These are phyloP conservation scores for Mesoclemmys tuberculata DNA, from an alignment of 2,113 vertebrate genomes.

Conservation along the genomic window DNA sequence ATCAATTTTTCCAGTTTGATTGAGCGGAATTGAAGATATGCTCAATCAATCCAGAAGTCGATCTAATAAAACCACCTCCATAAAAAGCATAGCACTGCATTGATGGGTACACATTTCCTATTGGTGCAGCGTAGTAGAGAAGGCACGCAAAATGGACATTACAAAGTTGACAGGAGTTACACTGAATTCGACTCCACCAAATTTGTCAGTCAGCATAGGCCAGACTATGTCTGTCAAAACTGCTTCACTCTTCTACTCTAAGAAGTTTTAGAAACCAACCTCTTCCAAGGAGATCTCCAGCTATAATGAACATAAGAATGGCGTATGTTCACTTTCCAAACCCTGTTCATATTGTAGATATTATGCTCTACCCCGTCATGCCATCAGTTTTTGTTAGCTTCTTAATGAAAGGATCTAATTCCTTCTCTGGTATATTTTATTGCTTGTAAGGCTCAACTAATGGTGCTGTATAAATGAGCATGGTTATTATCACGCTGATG, in stretches of 20 bases:
- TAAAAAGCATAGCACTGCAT: too few species aligned
- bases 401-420: slow-evolving; percentile 42
- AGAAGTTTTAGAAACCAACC: not conserved
- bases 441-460: slow-evolving; percentile 29
- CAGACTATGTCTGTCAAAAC: not conserved
- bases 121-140: too few species aligned
- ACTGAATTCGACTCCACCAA: too few species aligned
- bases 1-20: too few species aligned
- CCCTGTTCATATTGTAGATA: not conserved
- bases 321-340: not conserved
- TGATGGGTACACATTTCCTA: too few species aligned
- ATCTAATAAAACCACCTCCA: too few species aligned
- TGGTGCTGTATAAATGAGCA: slow-evolving; percentile 26
- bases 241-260: not conserved
- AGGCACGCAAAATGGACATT: too few species aligned
- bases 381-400: slow-evolving; percentile 29
- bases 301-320: not conserved
- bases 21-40: too few species aligned
- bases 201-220: too few species aligned
- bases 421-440: not conserved
- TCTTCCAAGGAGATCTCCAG: not conserved
- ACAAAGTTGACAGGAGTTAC: too few species aligned
- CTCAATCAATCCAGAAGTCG: too few species aligned
- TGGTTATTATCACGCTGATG: slow-evolving; percentile 6
- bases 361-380: not conserved